Evolutionary conservation across 2,888 invertebrate species (phyloP), one percentile per base, ranked within the genome.

Genomic region (Troides aeacus): DNA sequence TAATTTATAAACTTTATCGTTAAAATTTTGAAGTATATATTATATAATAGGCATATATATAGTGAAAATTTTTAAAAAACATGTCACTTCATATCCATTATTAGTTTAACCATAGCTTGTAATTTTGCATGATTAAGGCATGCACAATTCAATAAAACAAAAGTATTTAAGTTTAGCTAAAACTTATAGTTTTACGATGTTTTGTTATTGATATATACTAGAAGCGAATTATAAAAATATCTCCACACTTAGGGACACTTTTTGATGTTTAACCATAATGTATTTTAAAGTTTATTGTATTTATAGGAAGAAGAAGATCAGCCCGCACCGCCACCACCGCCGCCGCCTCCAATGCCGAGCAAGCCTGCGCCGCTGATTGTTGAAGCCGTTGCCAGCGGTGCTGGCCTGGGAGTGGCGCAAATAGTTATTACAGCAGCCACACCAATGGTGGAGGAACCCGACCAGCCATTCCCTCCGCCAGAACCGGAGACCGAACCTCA

Each of bases 361-460:
- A 82, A 81, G 77, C 82, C 83, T 76, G 84, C 76, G 77, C 82
- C 79, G 77, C 81, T 85, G 72, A 81, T 79, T 84, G 88, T 84
- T 88, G 89, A 89, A 76, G 83, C 86, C 71, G 93, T 94, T 8
- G 74, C 77, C 7, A 86, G 87, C 76, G 94, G 95, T 76, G 93
- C 94, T 77, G 96, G 96, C 77, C 93, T 97, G 74, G 97, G 96
- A 73, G 97, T 97, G 77, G 97, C 97, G 66, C 96, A 97, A 87
- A 98, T 98, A 78, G 97, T 97, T 71, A 97, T 98, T 86, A 98
- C 98, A 62, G 97, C 97, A 68, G 98, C 98, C 74, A 98, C 98
- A 60, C 98, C 98, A 61, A 97, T 97, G 96, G 93, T 95, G 79
- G 98, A 98, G 89, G 97, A 97, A 82, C 94, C 96, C 58, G 97